Percentiles rank a stretch among this genome's conserved stretches.
Evolutionary conservation across 2,113 vertebrate species (phyloP).

Genomic region (Damaliscus lunatus): DNA sequence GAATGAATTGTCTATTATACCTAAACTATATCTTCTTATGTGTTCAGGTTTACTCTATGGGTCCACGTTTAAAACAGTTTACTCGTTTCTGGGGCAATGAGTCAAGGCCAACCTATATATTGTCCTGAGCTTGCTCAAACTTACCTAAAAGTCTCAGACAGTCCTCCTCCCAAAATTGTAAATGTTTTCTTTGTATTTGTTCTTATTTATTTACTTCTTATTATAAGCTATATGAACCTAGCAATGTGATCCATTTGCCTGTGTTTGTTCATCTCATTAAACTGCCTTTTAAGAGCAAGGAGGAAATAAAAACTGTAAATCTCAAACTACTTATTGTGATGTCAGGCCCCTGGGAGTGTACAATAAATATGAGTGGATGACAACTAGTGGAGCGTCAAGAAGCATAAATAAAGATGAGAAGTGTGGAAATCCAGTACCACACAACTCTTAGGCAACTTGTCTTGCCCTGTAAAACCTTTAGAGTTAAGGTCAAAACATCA

Average conservation of each 20-base stretch:
- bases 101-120: background rate
- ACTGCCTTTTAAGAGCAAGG: slow-evolving; percentile 36
- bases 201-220: background rate
- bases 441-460: background rate
- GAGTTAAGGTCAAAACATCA: background rate
- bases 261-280: slow-evolving; percentile 20
- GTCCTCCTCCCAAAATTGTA: background rate
- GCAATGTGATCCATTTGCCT: background rate
- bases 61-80: background rate
- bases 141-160: background rate
- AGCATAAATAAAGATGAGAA: slow-evolving; percentile 22
- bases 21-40: background rate
- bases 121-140: background rate
- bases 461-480: background rate
- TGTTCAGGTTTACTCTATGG: background rate
- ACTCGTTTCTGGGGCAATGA: background rate
- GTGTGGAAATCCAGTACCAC: background rate
- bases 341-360: background rate
- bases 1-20: background rate
- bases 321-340: slow-evolving; percentile 51
- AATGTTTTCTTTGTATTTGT: slow-evolving; percentile 2
- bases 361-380: slow-evolving; percentile 28
- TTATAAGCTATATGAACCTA: background rate
- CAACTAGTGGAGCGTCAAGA: background rate
- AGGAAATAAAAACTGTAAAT: slow-evolving; percentile 64